Evolutionary conservation across 2,113 vertebrate genomes (phyloP).

Genomic region (Bubo scandiacus): DNA sequence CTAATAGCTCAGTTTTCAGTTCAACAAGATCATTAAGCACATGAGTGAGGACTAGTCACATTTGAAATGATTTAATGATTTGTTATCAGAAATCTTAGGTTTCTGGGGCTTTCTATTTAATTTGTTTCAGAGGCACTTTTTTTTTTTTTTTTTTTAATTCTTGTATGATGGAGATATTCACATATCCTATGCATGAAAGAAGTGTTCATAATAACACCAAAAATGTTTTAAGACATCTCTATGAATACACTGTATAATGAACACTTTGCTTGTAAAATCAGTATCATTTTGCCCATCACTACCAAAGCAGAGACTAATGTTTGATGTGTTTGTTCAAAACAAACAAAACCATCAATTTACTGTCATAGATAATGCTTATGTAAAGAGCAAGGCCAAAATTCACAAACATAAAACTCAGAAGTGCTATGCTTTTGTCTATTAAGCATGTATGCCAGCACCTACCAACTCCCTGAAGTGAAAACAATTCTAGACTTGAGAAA

Average conservation of each 20-base stretch:
- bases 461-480: background rate
- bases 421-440: background rate
- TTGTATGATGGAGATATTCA: background rate
- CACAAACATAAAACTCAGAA: background rate
- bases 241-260: background rate
- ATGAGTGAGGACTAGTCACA: background rate
- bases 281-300: background rate
- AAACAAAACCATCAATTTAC: background rate
- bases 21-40: background rate
- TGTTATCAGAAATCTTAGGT: background rate
- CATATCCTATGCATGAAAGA: background rate
- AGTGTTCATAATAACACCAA: background rate
- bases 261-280: background rate
- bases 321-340: background rate
- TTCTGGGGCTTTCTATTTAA: background rate
- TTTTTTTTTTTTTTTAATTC: background rate
- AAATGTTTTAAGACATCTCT: background rate
- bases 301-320: background rate
- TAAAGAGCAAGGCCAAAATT: background rate
- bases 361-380: background rate
- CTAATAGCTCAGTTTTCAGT: background rate
- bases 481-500: background rate
- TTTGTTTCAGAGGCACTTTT: background rate
- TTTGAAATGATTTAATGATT: background rate
- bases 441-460: background rate